phyloP scores from a whole-genome alignment of 2,113 vertebrate genomes.

The Dipodomys spectabilis region DNA sequence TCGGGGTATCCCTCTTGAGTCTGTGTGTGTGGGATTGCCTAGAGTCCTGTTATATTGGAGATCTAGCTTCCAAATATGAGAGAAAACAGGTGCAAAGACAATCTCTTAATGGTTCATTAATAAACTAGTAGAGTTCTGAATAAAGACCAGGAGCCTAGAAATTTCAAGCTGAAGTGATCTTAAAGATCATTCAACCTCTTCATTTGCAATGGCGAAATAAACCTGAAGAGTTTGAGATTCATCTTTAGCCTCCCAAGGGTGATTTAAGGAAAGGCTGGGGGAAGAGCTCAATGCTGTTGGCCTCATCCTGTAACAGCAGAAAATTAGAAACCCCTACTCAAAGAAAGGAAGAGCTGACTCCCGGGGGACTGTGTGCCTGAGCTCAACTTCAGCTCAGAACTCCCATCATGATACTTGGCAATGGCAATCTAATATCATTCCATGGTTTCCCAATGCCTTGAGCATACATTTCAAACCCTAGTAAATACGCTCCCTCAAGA shows the following conservation, averaged over 20 bases:
- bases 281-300: not conserved
- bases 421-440: not conserved
- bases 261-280: not conserved
- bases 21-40: too few relatives aligned
- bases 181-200: not conserved
- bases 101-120: not conserved
- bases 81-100: not conserved
- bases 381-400: not conserved
- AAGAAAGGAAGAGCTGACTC: not conserved
- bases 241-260: not conserved
- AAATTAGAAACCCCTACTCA: not conserved
- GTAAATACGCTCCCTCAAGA: not conserved
- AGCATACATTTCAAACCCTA: not conserved
- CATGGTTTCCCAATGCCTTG: not conserved
- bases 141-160: not conserved
- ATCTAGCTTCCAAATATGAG: too few relatives aligned
- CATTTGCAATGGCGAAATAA: not conserved
- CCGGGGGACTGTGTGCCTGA: rapidly evolving
- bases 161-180: not conserved
- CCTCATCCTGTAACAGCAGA: too few relatives aligned
- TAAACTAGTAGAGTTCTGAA: slow-evolving; percentile 1
- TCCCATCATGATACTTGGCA: too few relatives aligned
- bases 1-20: too few relatives aligned
- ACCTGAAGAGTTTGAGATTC: not conserved
- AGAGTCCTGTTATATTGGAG: too few relatives aligned